Base-by-base conservation (phyloP, 2,888 invertebrate genomes). In the Ectemnius cavifrons region DNA sequence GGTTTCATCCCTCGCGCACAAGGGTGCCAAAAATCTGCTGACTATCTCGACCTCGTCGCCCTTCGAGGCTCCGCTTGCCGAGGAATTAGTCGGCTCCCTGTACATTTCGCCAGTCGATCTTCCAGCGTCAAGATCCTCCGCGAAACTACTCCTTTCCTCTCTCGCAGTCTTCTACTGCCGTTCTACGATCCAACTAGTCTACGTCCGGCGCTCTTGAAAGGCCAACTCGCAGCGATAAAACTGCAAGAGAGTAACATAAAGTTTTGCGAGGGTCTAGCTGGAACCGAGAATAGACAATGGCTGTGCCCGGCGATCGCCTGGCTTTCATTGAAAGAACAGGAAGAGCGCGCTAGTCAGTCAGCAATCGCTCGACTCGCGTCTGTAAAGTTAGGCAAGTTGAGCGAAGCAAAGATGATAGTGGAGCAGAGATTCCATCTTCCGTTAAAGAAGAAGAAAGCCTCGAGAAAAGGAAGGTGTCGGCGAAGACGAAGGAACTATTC, bases 1-100 rank as follows among this genome's bases (percentile, higher is more conserved):
- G 66, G 92, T 88, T 79, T 92, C 92, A 86, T 92, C 92, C 71
- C 92, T 91, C 75, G 92, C 92, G 85, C 92, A 92, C 75, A 92
- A 90, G 73, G 92, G 92, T 86, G 92, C 91, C 85, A 92, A 91
- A 85, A 92, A 92, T 80, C 92, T 89, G 85, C 91, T 92, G 77
- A 92, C 92, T 78, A 92, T 85, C 83, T 92, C 92, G 73, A 92
- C 89, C 84, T 92, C 92, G 81, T 89, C 89, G 79, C 88, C 88
- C 79, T 88, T 88, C 28, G 88, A 87, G 63, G 85, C 79, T 46
- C 84, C 85, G 73, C 84, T 87, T 67, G 83, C 83, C 61, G 85
- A 75, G 68, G 82, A 85, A 16, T 14, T 16, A 63, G 82, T 84
- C 74, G 72, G 80, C 71, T 89, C 86, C 79, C 86, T 88, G 82